Evolutionary conservation across 2,113 vertebrate species (phyloP).

Genomic region (Craseonycteris thonglongyai): DNA sequence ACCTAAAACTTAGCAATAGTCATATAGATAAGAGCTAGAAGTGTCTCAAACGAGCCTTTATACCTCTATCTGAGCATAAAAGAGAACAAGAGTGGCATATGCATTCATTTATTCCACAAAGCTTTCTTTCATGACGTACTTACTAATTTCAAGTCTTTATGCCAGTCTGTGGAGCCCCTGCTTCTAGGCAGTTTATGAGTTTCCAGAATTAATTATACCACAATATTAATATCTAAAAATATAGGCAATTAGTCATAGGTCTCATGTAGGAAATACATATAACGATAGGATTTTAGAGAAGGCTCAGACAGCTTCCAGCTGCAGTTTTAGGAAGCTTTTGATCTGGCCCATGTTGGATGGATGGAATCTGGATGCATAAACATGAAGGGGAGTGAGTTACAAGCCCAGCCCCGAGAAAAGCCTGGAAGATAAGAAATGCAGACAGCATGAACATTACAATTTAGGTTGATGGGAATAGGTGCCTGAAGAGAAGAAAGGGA

Average conservation of each 20-base stretch:
- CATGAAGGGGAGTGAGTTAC: neutral
- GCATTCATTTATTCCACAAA: neutral
- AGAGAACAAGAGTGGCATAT: neutral
- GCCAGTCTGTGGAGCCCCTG: neutral
- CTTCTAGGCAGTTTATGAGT: neutral
- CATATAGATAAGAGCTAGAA: neutral
- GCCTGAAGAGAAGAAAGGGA: neutral
- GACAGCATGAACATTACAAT: neutral
- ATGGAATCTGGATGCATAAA: neutral
- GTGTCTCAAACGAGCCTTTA: neutral
- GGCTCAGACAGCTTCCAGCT: neutral
- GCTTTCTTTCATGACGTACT: neutral
- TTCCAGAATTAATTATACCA: neutral
- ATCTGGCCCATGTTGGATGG: neutral
- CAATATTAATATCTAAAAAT: neutral
- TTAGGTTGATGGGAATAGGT: neutral
- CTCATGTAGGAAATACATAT: neutral
- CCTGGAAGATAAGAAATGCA: neutral
- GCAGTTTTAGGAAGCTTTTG: neutral
- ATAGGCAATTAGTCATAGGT: neutral
- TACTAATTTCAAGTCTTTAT: neutral
- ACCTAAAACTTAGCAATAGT: neutral
- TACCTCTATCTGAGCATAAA: neutral
- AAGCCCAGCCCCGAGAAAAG: neutral
- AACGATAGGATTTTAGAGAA: neutral